phyloP scores from a whole-genome alignment of 2,113 vertebrate genomes.

The Centrocercus urophasianus region DNA sequence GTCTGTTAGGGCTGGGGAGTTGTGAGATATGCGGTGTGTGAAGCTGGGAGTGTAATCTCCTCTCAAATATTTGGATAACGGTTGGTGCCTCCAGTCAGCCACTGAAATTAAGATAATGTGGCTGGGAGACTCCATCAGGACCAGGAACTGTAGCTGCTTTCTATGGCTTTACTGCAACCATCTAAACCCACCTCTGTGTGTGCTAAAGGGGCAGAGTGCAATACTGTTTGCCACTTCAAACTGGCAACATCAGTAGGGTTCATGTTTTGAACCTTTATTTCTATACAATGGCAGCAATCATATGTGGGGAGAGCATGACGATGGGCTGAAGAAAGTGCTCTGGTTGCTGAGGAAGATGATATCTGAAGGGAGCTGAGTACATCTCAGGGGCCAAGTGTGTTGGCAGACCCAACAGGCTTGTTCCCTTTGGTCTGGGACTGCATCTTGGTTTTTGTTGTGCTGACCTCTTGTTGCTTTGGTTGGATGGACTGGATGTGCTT shows the following conservation, averaged over 20 bases:
- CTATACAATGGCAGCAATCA: neutral
- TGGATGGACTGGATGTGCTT: neutral
- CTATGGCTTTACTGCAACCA: neutral
- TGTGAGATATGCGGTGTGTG: neutral
- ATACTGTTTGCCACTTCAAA: neutral
- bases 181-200: neutral
- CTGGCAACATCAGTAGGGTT: neutral
- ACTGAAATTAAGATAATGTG: neutral
- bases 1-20: neutral
- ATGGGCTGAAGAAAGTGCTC: neutral
- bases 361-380: neutral
- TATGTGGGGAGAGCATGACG: neutral
- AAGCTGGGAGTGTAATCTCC: neutral
- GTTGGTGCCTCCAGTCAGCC: neutral
- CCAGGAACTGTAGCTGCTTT: neutral
- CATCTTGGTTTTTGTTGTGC: fast-evolving
- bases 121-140: neutral
- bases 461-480: neutral
- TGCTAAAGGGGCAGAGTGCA: neutral
- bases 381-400: neutral
- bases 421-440: neutral
- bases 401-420: fast-evolving
- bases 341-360: neutral
- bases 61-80: neutral
- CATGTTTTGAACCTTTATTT: neutral